Evolutionary conservation across 2,113 vertebrate species (phyloP).

Genomic region (Narcine bancroftii): DNA sequence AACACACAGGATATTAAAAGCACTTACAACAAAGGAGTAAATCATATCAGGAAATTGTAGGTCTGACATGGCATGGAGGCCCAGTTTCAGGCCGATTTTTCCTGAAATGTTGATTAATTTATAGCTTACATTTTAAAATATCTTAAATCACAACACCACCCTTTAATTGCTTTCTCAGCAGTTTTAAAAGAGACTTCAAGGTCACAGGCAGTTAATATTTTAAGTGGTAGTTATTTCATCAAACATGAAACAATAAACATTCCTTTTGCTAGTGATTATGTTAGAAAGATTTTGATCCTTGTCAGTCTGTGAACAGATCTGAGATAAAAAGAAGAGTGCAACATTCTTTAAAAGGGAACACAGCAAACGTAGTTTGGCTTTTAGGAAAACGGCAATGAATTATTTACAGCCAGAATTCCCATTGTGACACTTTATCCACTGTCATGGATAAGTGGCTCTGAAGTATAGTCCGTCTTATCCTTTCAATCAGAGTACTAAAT

Average conservation of each 20-base stretch:
- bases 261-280: neutral
- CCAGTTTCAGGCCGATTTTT: no score
- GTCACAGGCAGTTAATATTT: neutral
- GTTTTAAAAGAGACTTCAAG: neutral
- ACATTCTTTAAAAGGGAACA: neutral
- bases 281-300: neutral
- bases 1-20: no score
- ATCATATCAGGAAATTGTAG: no score
- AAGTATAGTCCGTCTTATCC: neutral
- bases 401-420: neutral
- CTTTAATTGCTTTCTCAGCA: neutral
- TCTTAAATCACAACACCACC: neutral
- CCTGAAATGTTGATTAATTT: no score
- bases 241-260: neutral
- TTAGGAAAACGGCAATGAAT: neutral
- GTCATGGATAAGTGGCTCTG: neutral
- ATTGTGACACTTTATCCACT: neutral
- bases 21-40: no score
- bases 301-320: neutral
- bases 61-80: no score
- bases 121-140: no score
- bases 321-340: neutral
- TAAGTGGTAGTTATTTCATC: neutral
- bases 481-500: neutral
- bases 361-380: neutral